Percentiles rank a stretch among this genome's conserved stretches.
Evolutionary conservation across 2,888 invertebrate species (phyloP).

Genomic region (Elmis aenea): DNA sequence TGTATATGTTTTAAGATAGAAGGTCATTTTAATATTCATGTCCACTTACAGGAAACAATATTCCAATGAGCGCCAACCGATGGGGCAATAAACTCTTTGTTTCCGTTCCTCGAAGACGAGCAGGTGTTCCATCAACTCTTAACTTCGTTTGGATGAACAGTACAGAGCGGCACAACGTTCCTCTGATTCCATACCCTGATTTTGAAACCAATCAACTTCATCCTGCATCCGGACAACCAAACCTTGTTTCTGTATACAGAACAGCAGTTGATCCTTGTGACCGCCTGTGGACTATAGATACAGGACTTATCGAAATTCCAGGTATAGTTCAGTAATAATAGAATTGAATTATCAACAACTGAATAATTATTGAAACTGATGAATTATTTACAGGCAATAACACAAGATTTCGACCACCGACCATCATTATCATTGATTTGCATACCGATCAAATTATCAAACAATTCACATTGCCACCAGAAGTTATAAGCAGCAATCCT

Average conservation of each 20-base stretch:
- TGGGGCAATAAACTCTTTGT: conserved; percentile 63
- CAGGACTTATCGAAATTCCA: conserved; percentile 65
- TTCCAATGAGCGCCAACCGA: conserved; percentile 62
- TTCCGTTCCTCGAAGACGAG: conserved; percentile 65
- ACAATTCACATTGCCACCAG: conserved; percentile 52
- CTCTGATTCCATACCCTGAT: conserved; percentile 52
- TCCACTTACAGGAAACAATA: conserved; percentile 53
- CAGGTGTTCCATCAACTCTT: conserved; percentile 50
- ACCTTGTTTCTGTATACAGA: conserved; percentile 65
- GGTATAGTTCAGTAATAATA: conserved; percentile 41
- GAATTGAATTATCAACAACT: neutral
- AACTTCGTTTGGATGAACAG: conserved; percentile 43
- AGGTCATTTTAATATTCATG: too few species aligned
- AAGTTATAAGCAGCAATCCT: conserved; percentile 46
- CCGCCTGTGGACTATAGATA: conserved; percentile 74
- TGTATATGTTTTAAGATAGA: too few species aligned
- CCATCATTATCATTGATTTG: conserved; percentile 63
- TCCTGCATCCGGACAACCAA: too few species aligned
- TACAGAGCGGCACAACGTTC: conserved; percentile 47
- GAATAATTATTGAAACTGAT: neutral
- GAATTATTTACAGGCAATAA: conserved; percentile 42
- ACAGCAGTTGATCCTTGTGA: conserved; percentile 65
- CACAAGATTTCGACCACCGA: conserved; percentile 53
- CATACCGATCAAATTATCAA: conserved; percentile 56
- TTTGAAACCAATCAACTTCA: conserved; percentile 58